A percentile compares a stretch with the other conserved stretches of the same genome.
Conservation (phyloP, 1,140 invertebrate genomes). For the Psix sp. region DNA sequence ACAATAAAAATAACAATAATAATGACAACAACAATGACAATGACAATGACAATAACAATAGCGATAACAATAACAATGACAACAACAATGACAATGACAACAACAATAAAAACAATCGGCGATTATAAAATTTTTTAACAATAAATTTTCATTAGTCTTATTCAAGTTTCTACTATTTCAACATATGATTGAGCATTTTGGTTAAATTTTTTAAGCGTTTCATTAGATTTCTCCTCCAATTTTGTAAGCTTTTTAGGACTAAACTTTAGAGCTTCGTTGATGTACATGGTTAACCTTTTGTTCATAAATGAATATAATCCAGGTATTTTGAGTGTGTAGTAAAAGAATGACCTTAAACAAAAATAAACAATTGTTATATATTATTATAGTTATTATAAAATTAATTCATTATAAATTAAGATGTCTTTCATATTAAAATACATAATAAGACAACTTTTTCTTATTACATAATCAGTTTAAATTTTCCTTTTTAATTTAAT, state of each 20-base stretch:
- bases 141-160: too few relatives aligned
- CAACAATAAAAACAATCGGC: too few relatives aligned
- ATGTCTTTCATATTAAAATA: neutral
- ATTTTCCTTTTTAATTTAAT: too few relatives aligned
- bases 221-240: slow-evolving; percentile 28
- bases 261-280: slow-evolving; percentile 23
- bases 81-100: too few relatives aligned
- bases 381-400: slow-evolving; percentile 11
- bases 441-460: slow-evolving; percentile 1
- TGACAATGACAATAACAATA: too few relatives aligned
- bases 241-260: slow-evolving; percentile 20
- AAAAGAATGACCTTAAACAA: slow-evolving; percentile 23
- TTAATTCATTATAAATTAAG: neutral
- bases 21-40: too few relatives aligned
- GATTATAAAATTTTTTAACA: too few relatives aligned
- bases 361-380: slow-evolving; percentile 4
- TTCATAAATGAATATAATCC: slow-evolving; percentile 19
- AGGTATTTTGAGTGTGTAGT: slow-evolving; percentile 29
- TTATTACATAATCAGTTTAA: too few relatives aligned
- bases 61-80: too few relatives aligned
- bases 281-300: slow-evolving; percentile 10
- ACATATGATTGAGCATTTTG: neutral
- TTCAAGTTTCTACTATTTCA: too few relatives aligned
- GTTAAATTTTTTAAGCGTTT: slow-evolving; percentile 10
- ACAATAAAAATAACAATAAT: too few relatives aligned